Base-by-base conservation (phyloP, 2,113 vertebrate species). In the Trochalopteron elliotii region DNA sequence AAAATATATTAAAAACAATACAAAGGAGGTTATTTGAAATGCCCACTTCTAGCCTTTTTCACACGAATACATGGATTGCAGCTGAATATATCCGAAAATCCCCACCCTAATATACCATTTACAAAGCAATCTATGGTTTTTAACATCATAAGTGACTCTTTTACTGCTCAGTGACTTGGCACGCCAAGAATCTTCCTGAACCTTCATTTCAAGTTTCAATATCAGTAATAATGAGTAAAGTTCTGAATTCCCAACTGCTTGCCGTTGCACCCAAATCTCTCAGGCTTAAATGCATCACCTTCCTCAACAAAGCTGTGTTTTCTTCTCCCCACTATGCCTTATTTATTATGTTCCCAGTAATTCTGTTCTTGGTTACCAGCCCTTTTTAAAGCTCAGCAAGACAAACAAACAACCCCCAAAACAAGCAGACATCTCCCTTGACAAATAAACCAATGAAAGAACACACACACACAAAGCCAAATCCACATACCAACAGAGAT, bases 161-260 rank as follows among this genome's bases (percentile, higher is more conserved):
- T 35, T 39, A 52, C 45, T 52, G 23, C n/a, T 52, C 76, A 64
- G 5, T 12, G 9, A 61, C 27, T 33, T 24, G 28, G 13, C 37
- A 63, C 0, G 8, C 28, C 64, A 77, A 78, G 55, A 81, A 55
- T 12, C 31, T 33, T 70, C 76, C 40, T 14, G 31, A 28, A 40
- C 11, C 22, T n/a, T 52, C 45, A 47, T 12, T 5, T 8, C 3
- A 45, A 49, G 44, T 37, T 61, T 33, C 45, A 33, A 28, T 10
- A 69, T 11, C 45, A 47, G n/a, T 37, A 42, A 5, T 6, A 40
- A 17, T 2, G 1, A 45, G 5, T 7, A 7, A 35, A 8, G 1
- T 12, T 50, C 39, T 60, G 33, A 86, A 76, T 21, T 56, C 15
- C 27, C 50, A 65, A 42, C 33, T 4, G 10, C 16, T 31, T 31